Percentiles rank a stretch among this genome's conserved stretches.
These are phyloP conservation scores for Macrotis lagotis DNA, from an alignment of 2,113 vertebrate genomes.

Conservation along the genomic window DNA sequence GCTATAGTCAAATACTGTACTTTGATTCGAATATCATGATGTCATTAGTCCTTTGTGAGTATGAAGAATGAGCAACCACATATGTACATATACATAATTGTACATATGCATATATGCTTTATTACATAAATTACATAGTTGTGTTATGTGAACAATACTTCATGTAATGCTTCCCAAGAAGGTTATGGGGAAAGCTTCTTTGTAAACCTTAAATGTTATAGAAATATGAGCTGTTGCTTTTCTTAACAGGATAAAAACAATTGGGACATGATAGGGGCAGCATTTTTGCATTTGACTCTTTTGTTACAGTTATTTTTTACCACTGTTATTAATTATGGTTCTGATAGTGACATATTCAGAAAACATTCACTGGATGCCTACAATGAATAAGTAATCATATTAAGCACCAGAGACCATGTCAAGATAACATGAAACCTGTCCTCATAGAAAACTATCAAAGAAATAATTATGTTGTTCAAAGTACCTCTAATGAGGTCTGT, in stretches of 20 bases:
- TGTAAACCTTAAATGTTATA: background rate
- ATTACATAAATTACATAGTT: background rate
- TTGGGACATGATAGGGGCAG: background rate
- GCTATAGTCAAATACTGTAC: too few species aligned
- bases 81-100: too few species aligned
- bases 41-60: background rate
- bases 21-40: background rate
- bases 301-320: background rate
- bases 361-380: background rate
- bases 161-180: background rate
- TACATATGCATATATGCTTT: background rate
- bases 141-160: background rate
- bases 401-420: background rate
- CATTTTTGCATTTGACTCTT: background rate
- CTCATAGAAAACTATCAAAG: background rate
- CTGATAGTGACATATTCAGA: background rate
- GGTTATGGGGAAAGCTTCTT: background rate
- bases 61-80: background rate
- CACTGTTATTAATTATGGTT: background rate
- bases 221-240: background rate
- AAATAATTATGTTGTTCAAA: constrained; percentile 19
- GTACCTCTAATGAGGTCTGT: constrained; percentile 5
- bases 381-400: background rate
- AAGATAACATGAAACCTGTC: background rate
- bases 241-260: background rate